phyloP scores from a whole-genome alignment of 2,113 vertebrate species.

The Scomber scombrus region DNA sequence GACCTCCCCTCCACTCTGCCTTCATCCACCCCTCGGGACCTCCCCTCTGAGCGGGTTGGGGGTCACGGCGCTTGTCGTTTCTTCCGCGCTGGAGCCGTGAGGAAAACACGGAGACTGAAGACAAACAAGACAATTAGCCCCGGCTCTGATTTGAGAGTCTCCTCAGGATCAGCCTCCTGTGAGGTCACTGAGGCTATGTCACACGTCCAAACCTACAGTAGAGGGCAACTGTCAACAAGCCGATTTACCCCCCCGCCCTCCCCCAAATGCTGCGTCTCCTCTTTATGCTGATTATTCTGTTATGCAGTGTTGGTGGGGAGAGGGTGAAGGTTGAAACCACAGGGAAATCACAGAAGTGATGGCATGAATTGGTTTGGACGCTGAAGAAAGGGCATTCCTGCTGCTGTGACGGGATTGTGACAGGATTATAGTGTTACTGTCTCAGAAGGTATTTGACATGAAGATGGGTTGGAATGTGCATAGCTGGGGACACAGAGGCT shows the following conservation, averaged over 20 bases:
- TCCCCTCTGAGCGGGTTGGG: conserved; percentile 73
- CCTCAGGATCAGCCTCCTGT: neutral
- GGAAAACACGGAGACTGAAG: conserved; percentile 63
- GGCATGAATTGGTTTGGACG: conserved; percentile 26
- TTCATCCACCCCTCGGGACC: conserved; percentile 51
- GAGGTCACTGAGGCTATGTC: conserved; percentile 52
- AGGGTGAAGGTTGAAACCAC: conserved; percentile 51
- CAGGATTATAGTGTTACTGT: conserved; percentile 37
- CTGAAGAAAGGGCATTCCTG: conserved; percentile 13
- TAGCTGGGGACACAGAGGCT: neutral
- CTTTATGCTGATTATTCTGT: conserved; percentile 18
- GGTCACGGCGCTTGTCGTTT: conserved; percentile 89
- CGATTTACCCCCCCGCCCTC: conserved; percentile 31
- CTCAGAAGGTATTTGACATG: conserved; percentile 27
- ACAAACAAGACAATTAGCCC: conserved; percentile 74
- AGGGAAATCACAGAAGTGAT: conserved; percentile 27
- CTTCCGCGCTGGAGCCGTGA: conserved; percentile 74
- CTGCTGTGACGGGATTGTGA: conserved; percentile 14
- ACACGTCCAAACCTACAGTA: conserved; percentile 59
- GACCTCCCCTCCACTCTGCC: conserved; percentile 42
- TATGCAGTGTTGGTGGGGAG: conserved; percentile 1
- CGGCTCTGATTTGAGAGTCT: conserved; percentile 27
- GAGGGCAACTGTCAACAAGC: conserved; percentile 51
- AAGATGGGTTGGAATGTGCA: conserved; percentile 13
- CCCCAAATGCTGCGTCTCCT: conserved; percentile 5